phyloP scores from a whole-genome alignment of 2,113 vertebrate species.

The Gymnogyps californianus region DNA sequence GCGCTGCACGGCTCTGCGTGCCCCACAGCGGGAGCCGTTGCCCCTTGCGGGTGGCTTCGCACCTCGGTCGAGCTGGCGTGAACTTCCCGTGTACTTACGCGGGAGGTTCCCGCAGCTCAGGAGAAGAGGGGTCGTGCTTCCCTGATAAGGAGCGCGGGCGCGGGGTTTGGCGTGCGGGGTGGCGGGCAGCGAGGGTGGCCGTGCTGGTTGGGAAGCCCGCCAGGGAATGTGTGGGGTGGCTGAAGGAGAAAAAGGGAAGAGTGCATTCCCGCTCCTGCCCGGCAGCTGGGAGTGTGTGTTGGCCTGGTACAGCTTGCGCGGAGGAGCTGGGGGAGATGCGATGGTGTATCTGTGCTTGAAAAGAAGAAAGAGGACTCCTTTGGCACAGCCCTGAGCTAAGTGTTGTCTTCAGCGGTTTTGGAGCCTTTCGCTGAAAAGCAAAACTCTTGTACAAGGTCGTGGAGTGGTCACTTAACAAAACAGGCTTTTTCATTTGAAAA shows the following conservation, averaged over 20 bases:
- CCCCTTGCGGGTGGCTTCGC: not conserved
- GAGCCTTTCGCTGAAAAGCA: not conserved
- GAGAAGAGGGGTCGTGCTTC: not conserved
- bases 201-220: not conserved
- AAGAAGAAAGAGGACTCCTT: not conserved
- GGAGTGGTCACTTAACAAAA: not conserved
- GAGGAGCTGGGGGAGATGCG: not conserved
- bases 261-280: not conserved
- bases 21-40: not conserved
- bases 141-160: not conserved
- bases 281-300: not conserved
- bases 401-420: not conserved
- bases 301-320: not conserved
- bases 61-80: not conserved
- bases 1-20: not conserved
- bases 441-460: not conserved
- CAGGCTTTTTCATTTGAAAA: not conserved
- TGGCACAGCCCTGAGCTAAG: not conserved
- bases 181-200: not conserved
- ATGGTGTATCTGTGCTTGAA: not conserved
- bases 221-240: not conserved
- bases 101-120: not conserved
- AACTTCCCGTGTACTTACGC: not conserved
- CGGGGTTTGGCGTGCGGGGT: not conserved
- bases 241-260: not conserved